phyloP scores from a whole-genome alignment of 2,888 invertebrate genomes.

The Drosophila quinaria region DNA sequence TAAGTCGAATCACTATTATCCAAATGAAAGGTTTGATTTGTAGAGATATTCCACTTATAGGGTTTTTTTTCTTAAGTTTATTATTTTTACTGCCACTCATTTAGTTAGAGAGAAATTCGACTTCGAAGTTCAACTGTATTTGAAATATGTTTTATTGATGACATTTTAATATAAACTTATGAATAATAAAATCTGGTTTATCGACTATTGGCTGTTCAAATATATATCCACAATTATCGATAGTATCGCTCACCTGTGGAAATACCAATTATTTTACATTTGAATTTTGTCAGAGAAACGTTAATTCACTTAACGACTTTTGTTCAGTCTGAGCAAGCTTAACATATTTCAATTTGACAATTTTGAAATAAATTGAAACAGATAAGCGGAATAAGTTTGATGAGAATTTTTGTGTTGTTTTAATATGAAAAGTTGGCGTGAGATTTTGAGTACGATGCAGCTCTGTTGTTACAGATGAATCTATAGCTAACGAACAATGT shows the following conservation, averaged over 20 bases:
- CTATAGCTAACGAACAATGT: constrained; percentile 22
- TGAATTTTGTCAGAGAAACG: background rate
- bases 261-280: background rate
- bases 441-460: constrained; percentile 27
- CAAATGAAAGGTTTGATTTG: no score
- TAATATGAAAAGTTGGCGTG: constrained; percentile 18
- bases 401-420: constrained; percentile 5
- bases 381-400: background rate
- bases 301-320: background rate
- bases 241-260: no score
- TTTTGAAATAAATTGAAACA: background rate
- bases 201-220: no score
- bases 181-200: no score
- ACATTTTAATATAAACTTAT: no score
- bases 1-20: no score
- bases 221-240: background rate
- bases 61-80: no score
- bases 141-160: no score
- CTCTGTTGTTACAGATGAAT: constrained; percentile 12
- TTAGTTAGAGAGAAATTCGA: no score
- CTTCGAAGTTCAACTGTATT: no score
- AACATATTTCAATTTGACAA: constrained; percentile 11
- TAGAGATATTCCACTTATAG: no score
- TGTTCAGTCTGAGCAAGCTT: background rate
- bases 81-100: no score